Evolutionary conservation across 2,888 invertebrate genomes (phyloP).

Genomic region (Dorcus parallelipipedus): DNA sequence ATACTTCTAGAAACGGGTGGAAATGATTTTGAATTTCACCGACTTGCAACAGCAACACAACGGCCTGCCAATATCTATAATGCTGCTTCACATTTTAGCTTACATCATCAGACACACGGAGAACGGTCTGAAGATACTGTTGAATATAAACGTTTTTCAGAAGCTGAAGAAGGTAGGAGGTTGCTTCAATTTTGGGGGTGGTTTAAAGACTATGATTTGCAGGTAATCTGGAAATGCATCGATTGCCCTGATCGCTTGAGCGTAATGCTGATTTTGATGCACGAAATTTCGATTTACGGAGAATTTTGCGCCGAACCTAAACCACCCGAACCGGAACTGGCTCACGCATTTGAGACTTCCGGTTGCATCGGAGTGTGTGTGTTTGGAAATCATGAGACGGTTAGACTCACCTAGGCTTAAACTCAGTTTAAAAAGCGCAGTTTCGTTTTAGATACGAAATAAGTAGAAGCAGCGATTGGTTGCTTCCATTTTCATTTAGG

Average conservation of each 20-base stretch:
- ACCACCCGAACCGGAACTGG: conserved; percentile 3
- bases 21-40: conserved; percentile 33
- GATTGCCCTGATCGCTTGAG: conserved; percentile 28
- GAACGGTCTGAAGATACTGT: conserved; percentile 36
- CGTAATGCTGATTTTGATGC: conserved; percentile 26
- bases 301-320: conserved; percentile 12
- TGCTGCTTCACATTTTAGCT: conserved; percentile 37
- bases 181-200: conserved; percentile 10
- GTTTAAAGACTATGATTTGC: conserved; percentile 4
- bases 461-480: conserved; percentile 9
- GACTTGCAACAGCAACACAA: conserved; percentile 24
- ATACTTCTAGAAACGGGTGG: conserved; percentile 35
- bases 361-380: conserved; percentile 20
- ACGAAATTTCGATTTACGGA: conserved; percentile 29
- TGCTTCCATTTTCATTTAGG: conserved; percentile 9
- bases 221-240: conserved; percentile 28
- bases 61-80: conserved; percentile 31
- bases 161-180: conserved; percentile 32
- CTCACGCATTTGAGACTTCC: conserved; percentile 8
- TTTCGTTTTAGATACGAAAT: conserved; percentile 13
- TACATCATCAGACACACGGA: conserved; percentile 38
- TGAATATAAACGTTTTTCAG: conserved; percentile 36
- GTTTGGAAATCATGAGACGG: conserved; percentile 28
- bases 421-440: too few species aligned
- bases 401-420: not conserved